Evolutionary conservation across 2,888 invertebrate genomes (phyloP), one percentile per base, ranked within the genome.

Genomic region (Drosophila flavopinicola): DNA sequence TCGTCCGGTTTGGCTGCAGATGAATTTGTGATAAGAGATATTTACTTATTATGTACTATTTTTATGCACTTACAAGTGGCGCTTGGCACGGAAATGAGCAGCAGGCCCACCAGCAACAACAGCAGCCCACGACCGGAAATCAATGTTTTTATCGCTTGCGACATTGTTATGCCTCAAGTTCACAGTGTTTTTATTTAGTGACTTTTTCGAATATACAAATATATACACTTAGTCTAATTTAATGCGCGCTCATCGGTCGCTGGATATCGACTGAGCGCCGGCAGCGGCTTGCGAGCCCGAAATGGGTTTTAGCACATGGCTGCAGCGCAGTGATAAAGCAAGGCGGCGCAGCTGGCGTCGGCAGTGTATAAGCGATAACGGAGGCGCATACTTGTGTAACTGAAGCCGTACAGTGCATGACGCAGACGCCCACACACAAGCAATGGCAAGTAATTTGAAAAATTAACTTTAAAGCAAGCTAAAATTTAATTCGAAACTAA

Each of bases 51-150:
- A 20, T 20, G n/a, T 2, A 35, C 10, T 35, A 24, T 27, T 37
- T 25, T 1, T 13, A 45, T 37, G 9, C 32, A 67, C 87, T 79
- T 68, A 88, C 89, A 65, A 49, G 30, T 70, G 60, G 75, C 84
- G 78, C 80, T 77, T 85, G 84, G 80, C 52, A 80, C 72, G 72
- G 79, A 74, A 73, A 74, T 44, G 52, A 76, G 54, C 37, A 67
- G 29, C 10, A 39, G 37, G 25, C 70, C 44, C 38, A 75, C 24
- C 24, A 76, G 11, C 45, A 59, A 56, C 49, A 58, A 44, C 38
- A 42, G 47, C 64, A 68, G 59, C 41, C 56, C 59, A 63, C 72
- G 76, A 63, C 89, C 88, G 89, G 89, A 89, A 86, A 73, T 80
- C 75, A 67, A 66, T 38, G 66, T 53, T 68, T 82, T 89, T 88